Conservation (phyloP, 2,113 vertebrate species). For the Eleginops maclovinus region DNA sequence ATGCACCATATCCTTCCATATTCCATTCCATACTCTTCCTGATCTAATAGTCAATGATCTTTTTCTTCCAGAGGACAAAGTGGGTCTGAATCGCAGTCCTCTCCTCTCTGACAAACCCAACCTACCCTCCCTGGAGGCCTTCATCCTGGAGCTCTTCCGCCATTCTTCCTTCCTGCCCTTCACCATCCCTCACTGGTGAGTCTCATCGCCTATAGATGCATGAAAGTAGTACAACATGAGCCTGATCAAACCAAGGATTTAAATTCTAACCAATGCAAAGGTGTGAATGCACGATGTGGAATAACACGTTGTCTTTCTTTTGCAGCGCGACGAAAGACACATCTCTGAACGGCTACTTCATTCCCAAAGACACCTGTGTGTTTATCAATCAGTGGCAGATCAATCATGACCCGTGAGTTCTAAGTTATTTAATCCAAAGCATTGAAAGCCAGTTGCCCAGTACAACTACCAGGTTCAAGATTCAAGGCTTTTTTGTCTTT, state of each 20-base stretch:
- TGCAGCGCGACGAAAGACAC: constrained; percentile 90
- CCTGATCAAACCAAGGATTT: too few relatives aligned
- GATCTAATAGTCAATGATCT: background rate
- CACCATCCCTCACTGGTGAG: constrained; percentile 94
- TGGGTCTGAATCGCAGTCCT: constrained; percentile 85
- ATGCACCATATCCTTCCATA: too few relatives aligned
- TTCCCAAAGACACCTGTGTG: constrained; percentile 92
- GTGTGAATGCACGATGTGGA: background rate
- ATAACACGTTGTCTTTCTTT: constrained; percentile 17
- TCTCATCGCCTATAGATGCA: too few relatives aligned
- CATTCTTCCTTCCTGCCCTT: constrained; percentile 93
- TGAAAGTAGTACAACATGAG: background rate
- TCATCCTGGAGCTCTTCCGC: constrained; percentile 91
- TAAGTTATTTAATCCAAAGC: too few relatives aligned
- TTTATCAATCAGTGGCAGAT: constrained; percentile 98
- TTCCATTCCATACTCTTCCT: background rate
- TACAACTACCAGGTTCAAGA: too few relatives aligned
- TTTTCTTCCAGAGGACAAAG: constrained; percentile 80
- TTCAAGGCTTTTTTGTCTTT: too few relatives aligned
- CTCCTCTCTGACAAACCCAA: constrained; percentile 82
- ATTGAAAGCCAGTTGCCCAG: too few relatives aligned
- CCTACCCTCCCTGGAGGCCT: constrained; percentile 89
- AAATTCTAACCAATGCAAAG: background rate
- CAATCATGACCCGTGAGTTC: constrained; percentile 95
- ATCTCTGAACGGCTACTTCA: constrained; percentile 88